Evolutionary conservation across 2,888 invertebrate genomes (phyloP).

Genomic region (Eurytoma adleriae): DNA sequence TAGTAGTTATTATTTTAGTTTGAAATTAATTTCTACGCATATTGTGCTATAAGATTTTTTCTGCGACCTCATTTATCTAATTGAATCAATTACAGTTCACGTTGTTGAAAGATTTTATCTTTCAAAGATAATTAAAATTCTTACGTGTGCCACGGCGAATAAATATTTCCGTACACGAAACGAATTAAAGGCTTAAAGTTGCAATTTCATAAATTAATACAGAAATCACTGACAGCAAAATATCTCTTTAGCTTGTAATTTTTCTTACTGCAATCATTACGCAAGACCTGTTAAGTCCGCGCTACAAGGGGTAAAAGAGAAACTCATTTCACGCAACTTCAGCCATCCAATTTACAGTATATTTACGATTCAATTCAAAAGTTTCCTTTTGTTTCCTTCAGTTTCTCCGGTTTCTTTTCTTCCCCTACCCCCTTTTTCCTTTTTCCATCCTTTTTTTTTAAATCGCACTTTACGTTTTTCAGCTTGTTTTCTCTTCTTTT

Average conservation of each 20-base stretch:
- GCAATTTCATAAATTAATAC: conserved; percentile 48
- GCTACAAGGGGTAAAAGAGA: conserved; percentile 38
- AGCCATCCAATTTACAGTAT: conserved; percentile 56
- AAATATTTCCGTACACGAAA: conserved; percentile 17
- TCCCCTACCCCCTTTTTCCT: conserved; percentile 1
- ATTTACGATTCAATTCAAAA: conserved; percentile 58
- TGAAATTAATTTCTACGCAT: conserved; percentile 10
- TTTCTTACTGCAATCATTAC: conserved; percentile 46
- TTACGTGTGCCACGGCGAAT: not conserved
- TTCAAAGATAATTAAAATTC: conserved; percentile 36
- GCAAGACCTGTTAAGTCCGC: conserved; percentile 36
- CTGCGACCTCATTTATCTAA: conserved; percentile 40
- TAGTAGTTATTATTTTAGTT: no score
- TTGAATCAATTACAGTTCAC: conserved; percentile 7
- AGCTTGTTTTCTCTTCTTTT: not conserved
- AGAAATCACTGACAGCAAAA: conserved; percentile 4
- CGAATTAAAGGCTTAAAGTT: conserved; percentile 23
- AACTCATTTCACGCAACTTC: conserved; percentile 57
- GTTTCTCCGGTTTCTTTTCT: conserved; percentile 4
- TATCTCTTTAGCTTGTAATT: conserved; percentile 44
- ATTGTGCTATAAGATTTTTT: conserved; percentile 17
- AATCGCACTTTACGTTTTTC: conserved; percentile 34
- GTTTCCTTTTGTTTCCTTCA: conserved; percentile 51
- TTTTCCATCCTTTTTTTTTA: conserved; percentile 12
- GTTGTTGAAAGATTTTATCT: conserved; percentile 2